Evolutionary conservation across 2,888 invertebrate genomes (phyloP).

Genomic region (Deilephila porcellus): DNA sequence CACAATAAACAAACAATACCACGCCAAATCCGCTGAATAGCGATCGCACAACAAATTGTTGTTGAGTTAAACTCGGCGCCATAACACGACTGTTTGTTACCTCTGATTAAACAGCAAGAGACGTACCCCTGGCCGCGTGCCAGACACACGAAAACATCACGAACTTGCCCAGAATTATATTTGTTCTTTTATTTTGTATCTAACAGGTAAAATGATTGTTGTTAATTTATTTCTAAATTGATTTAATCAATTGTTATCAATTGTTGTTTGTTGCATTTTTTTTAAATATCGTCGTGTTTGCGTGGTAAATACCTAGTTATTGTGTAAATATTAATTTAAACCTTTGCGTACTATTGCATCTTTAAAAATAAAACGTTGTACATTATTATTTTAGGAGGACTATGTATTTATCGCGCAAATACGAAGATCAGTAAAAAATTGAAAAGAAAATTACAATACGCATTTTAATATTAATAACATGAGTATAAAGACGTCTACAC

Average conservation of each 20-base stretch:
- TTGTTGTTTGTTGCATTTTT: too few species aligned
- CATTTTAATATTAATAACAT: not conserved
- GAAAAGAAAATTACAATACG: too few species aligned
- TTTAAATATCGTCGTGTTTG: too few species aligned
- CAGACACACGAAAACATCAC: constrained; percentile 15
- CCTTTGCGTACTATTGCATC: too few species aligned
- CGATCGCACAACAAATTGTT: constrained; percentile 14
- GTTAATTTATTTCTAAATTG: too few species aligned
- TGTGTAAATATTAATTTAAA: too few species aligned
- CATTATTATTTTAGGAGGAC: too few species aligned
- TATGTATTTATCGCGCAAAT: too few species aligned
- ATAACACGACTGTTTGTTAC: constrained; percentile 4
- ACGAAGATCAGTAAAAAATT: too few species aligned
- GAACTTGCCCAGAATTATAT: not conserved
- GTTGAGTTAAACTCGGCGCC: constrained; percentile 6
- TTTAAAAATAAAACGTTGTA: too few species aligned
- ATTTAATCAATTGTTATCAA: too few species aligned
- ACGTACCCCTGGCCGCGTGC: not conserved
- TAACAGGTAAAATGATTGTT: constrained; percentile 3
- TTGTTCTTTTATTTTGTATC: not conserved
- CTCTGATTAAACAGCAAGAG: constrained; percentile 13
- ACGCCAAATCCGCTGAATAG: not conserved
- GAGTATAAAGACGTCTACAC: not conserved
- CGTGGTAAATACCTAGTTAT: too few species aligned
- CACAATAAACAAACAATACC: constrained; percentile 6